Percentiles rank a stretch among this genome's conserved stretches.
Evolutionary conservation across 1,140 invertebrate species (phyloP).

Genomic region (Druon quercuslanigerum): DNA sequence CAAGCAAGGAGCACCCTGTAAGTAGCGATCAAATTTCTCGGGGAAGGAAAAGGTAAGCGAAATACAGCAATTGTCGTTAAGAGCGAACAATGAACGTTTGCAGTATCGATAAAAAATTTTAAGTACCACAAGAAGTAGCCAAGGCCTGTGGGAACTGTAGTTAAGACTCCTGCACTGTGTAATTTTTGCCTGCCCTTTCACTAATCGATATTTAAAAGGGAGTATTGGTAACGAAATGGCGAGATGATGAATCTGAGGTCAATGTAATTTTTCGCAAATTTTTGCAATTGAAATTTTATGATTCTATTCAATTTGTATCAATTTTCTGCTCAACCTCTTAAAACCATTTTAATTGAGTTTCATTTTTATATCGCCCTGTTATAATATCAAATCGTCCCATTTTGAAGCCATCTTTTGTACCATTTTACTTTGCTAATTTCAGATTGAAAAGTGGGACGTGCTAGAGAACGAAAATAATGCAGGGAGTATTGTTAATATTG

Average conservation of each 20-base stretch:
- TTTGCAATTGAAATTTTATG: neutral
- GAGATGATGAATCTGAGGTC: conserved; percentile 12
- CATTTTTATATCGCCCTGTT: too few relatives aligned
- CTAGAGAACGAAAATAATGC: too few relatives aligned
- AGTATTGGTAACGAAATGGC: conserved; percentile 17
- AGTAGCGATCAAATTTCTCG: conserved; percentile 29
- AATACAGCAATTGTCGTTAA: conserved; percentile 28
- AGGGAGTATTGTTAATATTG: too few relatives aligned
- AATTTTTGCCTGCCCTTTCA: conserved; percentile 25
- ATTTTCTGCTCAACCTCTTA: neutral
- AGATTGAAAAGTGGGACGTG: too few relatives aligned
- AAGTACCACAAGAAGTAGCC: conserved; percentile 29
- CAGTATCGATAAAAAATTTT: conserved; percentile 31
- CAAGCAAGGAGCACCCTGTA: neutral
- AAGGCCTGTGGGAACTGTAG: conserved; percentile 27
- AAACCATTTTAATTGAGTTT: neutral
- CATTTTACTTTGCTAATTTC: too few relatives aligned
- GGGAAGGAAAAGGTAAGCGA: conserved; percentile 15
- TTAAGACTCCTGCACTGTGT: conserved; percentile 25
- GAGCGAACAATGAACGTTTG: conserved; percentile 31
- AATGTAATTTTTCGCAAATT: conserved; percentile 3
- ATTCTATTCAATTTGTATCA: neutral
- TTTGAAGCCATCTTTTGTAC: too few relatives aligned
- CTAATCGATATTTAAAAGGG: conserved; percentile 19
- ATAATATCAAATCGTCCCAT: too few relatives aligned